phyloP scores from a whole-genome alignment of 2,888 invertebrate genomes.

The Phyto melanocephala region DNA sequence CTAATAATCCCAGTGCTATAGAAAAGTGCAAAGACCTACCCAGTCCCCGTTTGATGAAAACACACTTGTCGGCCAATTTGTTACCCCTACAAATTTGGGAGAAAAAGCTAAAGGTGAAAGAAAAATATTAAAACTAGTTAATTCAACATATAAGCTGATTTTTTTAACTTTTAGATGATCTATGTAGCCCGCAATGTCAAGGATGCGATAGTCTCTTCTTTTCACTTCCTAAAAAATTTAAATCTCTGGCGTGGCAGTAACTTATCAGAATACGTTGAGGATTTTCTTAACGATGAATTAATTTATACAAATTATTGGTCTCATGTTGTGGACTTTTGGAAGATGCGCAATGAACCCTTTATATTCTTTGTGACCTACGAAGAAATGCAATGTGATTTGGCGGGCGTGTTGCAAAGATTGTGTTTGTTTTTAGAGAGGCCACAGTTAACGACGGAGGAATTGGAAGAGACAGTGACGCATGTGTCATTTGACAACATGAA shows the following conservation, averaged over 20 bases:
- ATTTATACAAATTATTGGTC: slow-evolving; percentile 67
- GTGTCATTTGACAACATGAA: slow-evolving; percentile 68
- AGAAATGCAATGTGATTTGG: slow-evolving; percentile 69
- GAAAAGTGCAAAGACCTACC: slow-evolving; percentile 2
- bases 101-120: slow-evolving; percentile 64
- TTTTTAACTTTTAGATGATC: slow-evolving; percentile 80
- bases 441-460: slow-evolving; percentile 35
- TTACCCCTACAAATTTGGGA: slow-evolving; percentile 67
- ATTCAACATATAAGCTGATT: too few relatives aligned
- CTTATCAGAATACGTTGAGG: slow-evolving; percentile 48
- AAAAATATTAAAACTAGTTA: background rate
- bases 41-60: slow-evolving; percentile 68
- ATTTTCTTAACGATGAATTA: slow-evolving; percentile 52
- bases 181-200: slow-evolving; percentile 91
- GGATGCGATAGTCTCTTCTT: slow-evolving; percentile 89
- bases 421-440: slow-evolving; percentile 46
- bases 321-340: slow-evolving; percentile 71
- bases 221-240: slow-evolving; percentile 83
- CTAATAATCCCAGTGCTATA: background rate
- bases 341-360: slow-evolving; percentile 67
- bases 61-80: slow-evolving; percentile 68
- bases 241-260: slow-evolving; percentile 79
- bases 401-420: slow-evolving; percentile 60
- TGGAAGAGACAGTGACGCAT: slow-evolving; percentile 55
- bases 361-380: slow-evolving; percentile 71